phyloP scores from a whole-genome alignment of 2,888 invertebrate genomes.

The Harmothoe impar region DNA sequence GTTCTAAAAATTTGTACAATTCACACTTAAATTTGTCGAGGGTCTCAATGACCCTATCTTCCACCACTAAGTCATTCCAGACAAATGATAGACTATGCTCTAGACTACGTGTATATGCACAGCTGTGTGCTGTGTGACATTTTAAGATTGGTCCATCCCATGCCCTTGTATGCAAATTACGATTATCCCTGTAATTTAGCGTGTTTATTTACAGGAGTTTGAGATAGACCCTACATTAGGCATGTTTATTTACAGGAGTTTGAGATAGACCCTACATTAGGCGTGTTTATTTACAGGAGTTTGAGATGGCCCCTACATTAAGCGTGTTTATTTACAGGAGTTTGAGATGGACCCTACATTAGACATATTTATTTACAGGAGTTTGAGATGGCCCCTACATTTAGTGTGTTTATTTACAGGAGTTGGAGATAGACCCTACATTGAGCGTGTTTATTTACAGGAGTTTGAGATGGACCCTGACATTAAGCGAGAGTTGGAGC shows the following conservation, averaged over 20 bases:
- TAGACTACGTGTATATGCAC: too few species aligned
- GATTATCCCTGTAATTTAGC: background rate
- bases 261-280: background rate
- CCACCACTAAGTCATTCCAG: too few species aligned
- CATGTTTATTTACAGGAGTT: background rate
- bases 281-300: slow-evolving; percentile 62
- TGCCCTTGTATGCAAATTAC: too few species aligned
- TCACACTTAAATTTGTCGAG: too few species aligned
- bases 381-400: slow-evolving; percentile 72
- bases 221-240: slow-evolving; percentile 80
- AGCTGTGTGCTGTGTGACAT: too few species aligned
- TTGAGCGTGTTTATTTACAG: slow-evolving; percentile 70
- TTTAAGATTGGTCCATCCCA: too few species aligned
- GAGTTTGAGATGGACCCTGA: slow-evolving; percentile 83
- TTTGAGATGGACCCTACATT: background rate
- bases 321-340: background rate
- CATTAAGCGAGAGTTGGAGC: slow-evolving; percentile 80
- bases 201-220: slow-evolving; percentile 79
- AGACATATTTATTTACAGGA: slow-evolving; percentile 57
- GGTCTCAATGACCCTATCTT: too few species aligned
- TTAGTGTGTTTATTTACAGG: background rate
- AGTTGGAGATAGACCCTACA: background rate
- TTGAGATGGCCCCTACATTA: slow-evolving; percentile 77
- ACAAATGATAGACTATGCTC: too few species aligned
- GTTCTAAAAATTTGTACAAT: too few species aligned